Conservation (phyloP, 2,888 invertebrate genomes). For the Mimachlamys varia region DNA sequence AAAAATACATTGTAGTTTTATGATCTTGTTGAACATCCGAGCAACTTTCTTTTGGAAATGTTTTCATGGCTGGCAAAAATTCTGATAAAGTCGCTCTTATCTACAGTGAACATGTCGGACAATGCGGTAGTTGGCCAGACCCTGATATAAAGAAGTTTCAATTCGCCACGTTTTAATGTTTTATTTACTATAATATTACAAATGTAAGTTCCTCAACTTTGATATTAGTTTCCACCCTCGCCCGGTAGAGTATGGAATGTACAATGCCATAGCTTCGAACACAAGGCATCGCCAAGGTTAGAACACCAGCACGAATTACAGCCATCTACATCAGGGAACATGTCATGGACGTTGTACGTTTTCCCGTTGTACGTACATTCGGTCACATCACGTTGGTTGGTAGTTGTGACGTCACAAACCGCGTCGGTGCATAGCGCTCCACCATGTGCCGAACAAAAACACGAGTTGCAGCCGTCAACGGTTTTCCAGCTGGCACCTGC, state of each 20-base stretch:
- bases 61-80: too few species aligned
- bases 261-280: constrained; percentile 39
- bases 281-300: constrained; percentile 19
- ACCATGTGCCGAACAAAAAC: constrained; percentile 50
- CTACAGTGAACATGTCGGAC: too few species aligned
- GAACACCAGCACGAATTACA: constrained; percentile 48
- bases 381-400: background rate
- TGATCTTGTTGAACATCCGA: too few species aligned
- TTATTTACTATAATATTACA: background rate
- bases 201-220: background rate
- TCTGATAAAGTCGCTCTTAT: too few species aligned
- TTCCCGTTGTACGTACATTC: constrained; percentile 46
- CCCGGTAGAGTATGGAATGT: constrained; percentile 7
- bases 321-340: constrained; percentile 47
- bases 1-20: too few species aligned
- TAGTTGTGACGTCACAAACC: constrained; percentile 16
- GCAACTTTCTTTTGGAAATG: too few species aligned
- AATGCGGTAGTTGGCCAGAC: too few species aligned
- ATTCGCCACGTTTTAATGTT: background rate
- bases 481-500: constrained; percentile 45
- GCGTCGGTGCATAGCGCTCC: constrained; percentile 45
- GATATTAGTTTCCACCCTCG: background rate
- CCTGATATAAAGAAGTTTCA: background rate
- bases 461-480: constrained; percentile 46
- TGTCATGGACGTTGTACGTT: constrained; percentile 26